A percentile compares a stretch with the other conserved stretches of the same genome.
Evolutionary conservation across 1,140 invertebrate genomes (phyloP).

Genomic region (Penaeus indicus): DNA sequence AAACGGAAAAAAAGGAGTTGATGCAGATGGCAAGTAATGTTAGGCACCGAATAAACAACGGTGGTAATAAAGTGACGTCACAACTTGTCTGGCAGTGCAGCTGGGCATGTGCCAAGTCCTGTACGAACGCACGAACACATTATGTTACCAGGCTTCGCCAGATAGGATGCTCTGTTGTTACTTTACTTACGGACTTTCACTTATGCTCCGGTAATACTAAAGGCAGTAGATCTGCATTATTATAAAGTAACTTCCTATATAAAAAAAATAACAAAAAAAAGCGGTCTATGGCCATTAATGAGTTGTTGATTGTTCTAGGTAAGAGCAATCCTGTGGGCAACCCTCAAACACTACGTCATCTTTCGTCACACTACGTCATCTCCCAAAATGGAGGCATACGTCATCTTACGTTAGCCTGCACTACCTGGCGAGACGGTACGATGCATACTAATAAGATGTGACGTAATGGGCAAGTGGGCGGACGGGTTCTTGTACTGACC

Average conservation of each 20-base stretch:
- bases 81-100: conserved; percentile 26
- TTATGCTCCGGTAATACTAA: no score
- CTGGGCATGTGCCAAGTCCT: conserved; percentile 39
- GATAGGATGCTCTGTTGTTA: no score
- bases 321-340: conserved; percentile 23
- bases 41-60: no score
- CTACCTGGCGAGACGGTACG: conserved; percentile 11
- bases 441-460: conserved; percentile 42
- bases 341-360: conserved; percentile 39
- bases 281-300: background rate
- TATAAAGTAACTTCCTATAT: background rate
- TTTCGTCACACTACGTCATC: conserved; percentile 49
- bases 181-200: background rate
- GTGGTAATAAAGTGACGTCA: conserved; percentile 32
- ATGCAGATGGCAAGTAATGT: background rate
- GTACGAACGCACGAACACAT: conserved; percentile 10
- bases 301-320: background rate
- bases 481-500: background rate
- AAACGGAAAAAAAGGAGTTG: conserved; percentile 2
- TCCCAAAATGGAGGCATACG: conserved; percentile 52
- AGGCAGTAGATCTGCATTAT: no score
- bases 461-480: conserved; percentile 19
- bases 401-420: conserved; percentile 31
- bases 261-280: background rate
- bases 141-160: conserved; percentile 22